Evolutionary conservation across 2,797 vertebrate species (phyloP), one percentile per base, ranked within the genome.

Genomic region (Adrianichthys oophorus): DNA sequence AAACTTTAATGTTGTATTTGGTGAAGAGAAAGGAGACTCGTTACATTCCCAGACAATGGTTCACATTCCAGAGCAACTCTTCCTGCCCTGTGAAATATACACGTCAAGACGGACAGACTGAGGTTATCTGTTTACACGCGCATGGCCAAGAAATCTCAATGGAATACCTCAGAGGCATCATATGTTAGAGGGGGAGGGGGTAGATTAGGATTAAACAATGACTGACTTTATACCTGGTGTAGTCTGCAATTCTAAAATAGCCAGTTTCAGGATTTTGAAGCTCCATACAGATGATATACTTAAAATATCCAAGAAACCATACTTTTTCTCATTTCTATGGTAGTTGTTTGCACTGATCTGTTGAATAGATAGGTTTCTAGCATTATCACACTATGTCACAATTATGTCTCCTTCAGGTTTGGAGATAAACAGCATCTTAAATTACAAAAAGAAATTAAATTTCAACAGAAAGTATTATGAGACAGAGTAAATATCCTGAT

Each of bases 1-100:
- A 78, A 76, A 81, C 82, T 82, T 50, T 66, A 74, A 85, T 69
- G 90, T 90, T 88, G 88, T 85, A 87, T 80, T 88, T 52, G 76
- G 70, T 77, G 72, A 54, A 72, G 82, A 78, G 84, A 83, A 84
- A 72, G 68, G 77, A 91, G 86, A 86, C 78, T 88, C 79, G 19
- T 82, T 79, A 78, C 90, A 91, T 92, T 93, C 91, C 87, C 88
- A 92, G 92, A 91, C 91, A 90, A 90, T 87, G 82, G 89, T 86
- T 91, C 80, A 90, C 87, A 91, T 91, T 90, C 87, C 87, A 76
- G 61, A 76, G 88, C 82, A 87, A 70, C 66, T 85, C 80, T 76
- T 62, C 52, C 65, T 81, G 78, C 72, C 79, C 79, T 79, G 84
- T 89, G 90, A 91, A 87, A 90, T 86, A 85, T 66, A 73, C 70